These are phyloP conservation scores for Phymastichus coffea DNA, from an alignment of 1,140 invertebrate genomes.

Conservation along the genomic window DNA sequence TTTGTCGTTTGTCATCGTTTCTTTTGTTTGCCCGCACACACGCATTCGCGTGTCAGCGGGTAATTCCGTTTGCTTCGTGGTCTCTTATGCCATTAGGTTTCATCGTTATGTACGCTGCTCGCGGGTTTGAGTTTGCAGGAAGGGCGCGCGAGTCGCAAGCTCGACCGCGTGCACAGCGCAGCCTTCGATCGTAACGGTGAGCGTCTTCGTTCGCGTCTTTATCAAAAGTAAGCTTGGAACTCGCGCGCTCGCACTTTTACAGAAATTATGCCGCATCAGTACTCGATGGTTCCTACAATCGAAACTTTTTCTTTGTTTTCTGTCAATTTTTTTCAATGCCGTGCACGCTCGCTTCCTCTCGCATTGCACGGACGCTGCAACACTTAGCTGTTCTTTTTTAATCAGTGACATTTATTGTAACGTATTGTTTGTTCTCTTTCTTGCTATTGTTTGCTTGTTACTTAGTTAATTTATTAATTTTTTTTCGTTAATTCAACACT, in stretches of 20 bases:
- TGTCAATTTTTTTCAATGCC: background rate
- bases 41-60: background rate
- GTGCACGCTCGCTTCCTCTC: background rate
- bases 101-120: conserved; percentile 37
- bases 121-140: conserved; percentile 24
- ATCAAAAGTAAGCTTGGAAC: background rate
- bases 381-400: too few relatives aligned
- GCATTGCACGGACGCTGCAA: too few relatives aligned
- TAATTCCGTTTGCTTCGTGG: conserved; percentile 38
- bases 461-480: conserved; percentile 21
- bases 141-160: conserved; percentile 1
- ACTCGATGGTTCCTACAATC: conserved; percentile 21
- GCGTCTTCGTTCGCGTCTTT: too few relatives aligned
- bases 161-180: too few relatives aligned
- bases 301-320: conserved; percentile 17
- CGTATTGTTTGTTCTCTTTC: conserved; percentile 23
- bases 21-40: too few relatives aligned
- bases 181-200: background rate
- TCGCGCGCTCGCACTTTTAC: background rate
- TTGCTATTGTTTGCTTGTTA: conserved; percentile 23
- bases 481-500: conserved; percentile 16
- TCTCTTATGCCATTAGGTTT: conserved; percentile 43
- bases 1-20: too few relatives aligned
- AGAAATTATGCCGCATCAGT: conserved; percentile 5
- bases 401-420: conserved; percentile 2